Percentiles rank a stretch among this genome's conserved stretches.
Evolutionary conservation across 1,140 invertebrate species (phyloP).

Genomic region (Akabosia matsudoensis): DNA sequence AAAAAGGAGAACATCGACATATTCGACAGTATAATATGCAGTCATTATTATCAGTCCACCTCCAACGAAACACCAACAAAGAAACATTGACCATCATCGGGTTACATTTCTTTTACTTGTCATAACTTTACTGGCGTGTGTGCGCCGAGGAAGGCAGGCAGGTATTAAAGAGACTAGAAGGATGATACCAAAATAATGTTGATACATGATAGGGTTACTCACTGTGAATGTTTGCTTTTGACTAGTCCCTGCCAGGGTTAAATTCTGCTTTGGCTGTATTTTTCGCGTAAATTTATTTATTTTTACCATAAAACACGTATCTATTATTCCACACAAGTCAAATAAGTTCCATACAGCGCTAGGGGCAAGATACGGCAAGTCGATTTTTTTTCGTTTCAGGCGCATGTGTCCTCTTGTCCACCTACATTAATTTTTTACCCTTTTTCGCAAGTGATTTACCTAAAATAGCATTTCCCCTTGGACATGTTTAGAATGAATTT

Average conservation of each 20-base stretch:
- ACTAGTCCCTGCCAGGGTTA: too few species aligned
- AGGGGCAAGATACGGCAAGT: background rate
- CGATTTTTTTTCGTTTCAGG: background rate
- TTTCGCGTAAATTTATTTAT: too few species aligned
- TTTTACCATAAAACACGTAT: background rate
- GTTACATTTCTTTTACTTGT: background rate
- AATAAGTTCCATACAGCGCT: background rate
- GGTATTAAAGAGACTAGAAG: background rate
- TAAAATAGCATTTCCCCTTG: constrained; percentile 13
- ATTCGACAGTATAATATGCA: constrained; percentile 21
- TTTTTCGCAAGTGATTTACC: constrained; percentile 12
- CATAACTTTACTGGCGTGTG: background rate
- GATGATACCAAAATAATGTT: background rate
- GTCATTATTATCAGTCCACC: constrained; percentile 5
- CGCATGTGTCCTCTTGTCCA: constrained; percentile 20
- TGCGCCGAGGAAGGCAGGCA: background rate
- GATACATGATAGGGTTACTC: background rate
- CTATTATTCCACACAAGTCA: background rate
- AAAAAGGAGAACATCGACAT: constrained; percentile 20
- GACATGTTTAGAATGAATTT: background rate
- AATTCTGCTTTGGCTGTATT: too few species aligned
- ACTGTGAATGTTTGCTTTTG: too few species aligned
- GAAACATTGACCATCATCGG: constrained; percentile 15
- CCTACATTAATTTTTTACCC: constrained; percentile 3
- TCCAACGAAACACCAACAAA: constrained; percentile 1